Evolutionary conservation across 2,888 invertebrate genomes (phyloP).

Genomic region (Pyrochroa serraticornis): DNA sequence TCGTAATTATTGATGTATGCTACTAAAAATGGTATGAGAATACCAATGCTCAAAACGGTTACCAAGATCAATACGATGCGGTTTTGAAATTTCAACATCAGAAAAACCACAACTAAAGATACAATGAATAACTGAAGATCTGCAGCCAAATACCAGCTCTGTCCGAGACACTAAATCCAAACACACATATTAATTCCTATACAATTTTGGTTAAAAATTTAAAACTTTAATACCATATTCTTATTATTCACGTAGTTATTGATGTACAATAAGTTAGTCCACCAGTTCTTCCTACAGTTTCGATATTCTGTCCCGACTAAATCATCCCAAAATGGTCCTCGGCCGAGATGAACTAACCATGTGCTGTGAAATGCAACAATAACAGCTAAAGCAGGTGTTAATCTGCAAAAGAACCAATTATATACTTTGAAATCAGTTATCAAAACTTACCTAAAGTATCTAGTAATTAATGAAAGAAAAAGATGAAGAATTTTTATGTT

Average conservation of each 20-base stretch:
- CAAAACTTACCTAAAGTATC: constrained; percentile 44
- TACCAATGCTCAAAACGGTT: constrained; percentile 34
- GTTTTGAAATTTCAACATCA: constrained; percentile 39
- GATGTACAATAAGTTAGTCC: constrained; percentile 45
- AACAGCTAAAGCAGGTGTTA: constrained; percentile 39
- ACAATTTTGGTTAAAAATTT: neutral
- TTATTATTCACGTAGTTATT: constrained; percentile 40
- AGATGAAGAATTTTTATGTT: constrained; percentile 37
- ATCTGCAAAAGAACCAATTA: constrained; percentile 35
- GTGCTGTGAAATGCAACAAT: constrained; percentile 40
- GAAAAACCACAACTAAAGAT: constrained; percentile 41
- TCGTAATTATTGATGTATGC: constrained; percentile 40
- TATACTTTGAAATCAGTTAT: neutral
- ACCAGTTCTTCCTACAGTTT: constrained; percentile 46
- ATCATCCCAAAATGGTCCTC: constrained; percentile 44
- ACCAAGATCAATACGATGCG: constrained; percentile 32
- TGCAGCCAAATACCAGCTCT: constrained; percentile 51
- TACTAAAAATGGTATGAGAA: constrained; percentile 42
- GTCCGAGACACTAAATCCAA: constrained; percentile 48
- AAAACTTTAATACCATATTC: constrained; percentile 39
- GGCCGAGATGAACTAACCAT: constrained; percentile 39
- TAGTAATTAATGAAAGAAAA: constrained; percentile 41
- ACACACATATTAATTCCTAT: constrained; percentile 19
- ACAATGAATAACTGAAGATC: constrained; percentile 51
- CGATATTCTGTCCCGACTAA: constrained; percentile 39